Conservation (phyloP, 1,140 invertebrate species). For the Philotrypesis tridentata region DNA sequence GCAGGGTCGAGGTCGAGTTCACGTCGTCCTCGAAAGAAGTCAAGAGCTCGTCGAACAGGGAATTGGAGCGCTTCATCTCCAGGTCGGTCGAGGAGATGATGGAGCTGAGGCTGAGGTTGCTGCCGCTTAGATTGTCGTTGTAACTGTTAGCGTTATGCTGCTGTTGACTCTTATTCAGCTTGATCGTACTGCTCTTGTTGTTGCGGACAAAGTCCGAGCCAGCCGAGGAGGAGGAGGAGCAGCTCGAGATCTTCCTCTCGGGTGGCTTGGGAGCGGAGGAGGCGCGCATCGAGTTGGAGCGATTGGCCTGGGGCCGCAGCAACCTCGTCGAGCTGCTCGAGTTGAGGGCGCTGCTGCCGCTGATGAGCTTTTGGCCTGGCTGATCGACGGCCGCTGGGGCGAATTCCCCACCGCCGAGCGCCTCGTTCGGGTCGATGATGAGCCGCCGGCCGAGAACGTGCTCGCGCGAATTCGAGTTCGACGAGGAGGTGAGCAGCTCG, state of each 20-base stretch:
- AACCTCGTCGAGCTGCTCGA: slow-evolving; percentile 51
- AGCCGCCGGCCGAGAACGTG: slow-evolving; percentile 60
- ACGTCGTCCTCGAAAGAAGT: slow-evolving; percentile 74
- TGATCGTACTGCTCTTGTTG: slow-evolving; percentile 38
- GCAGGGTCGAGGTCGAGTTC: slow-evolving; percentile 51
- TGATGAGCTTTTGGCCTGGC: background rate
- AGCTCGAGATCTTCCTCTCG: slow-evolving; percentile 54
- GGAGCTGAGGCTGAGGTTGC: slow-evolving; percentile 71
- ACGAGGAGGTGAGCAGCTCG: slow-evolving; percentile 50
- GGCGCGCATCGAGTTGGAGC: slow-evolving; percentile 57
- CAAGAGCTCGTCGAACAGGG: slow-evolving; percentile 73
- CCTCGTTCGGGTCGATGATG: slow-evolving; percentile 65
- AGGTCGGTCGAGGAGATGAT: slow-evolving; percentile 64
- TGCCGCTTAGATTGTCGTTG: slow-evolving; percentile 62
- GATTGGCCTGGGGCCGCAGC: slow-evolving; percentile 47
- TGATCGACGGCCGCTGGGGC: background rate
- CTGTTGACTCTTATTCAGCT: background rate
- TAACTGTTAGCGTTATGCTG: slow-evolving; percentile 42
- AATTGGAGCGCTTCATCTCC: slow-evolving; percentile 66
- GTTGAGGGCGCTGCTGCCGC: slow-evolving; percentile 14
- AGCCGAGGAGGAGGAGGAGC: slow-evolving; percentile 35
- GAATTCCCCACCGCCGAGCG: slow-evolving; percentile 54
- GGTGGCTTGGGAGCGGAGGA: slow-evolving; percentile 58
- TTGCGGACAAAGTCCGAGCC: slow-evolving; percentile 18
- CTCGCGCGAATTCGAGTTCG: slow-evolving; percentile 55